phyloP scores from a whole-genome alignment of 2,888 invertebrate species.

The Eulithis prunata region DNA sequence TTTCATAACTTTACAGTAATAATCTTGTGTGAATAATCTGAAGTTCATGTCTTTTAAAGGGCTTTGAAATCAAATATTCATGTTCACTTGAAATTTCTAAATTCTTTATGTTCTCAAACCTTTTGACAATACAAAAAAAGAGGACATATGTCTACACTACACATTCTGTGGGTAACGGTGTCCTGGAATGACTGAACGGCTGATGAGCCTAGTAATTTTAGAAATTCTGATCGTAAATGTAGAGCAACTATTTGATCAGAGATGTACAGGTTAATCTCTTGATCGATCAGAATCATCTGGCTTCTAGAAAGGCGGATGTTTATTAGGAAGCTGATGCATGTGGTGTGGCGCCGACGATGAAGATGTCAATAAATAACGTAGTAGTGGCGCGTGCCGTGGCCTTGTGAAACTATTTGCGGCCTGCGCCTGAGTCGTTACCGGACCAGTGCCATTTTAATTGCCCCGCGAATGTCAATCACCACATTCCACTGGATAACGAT shows the following conservation, averaged over 20 bases:
- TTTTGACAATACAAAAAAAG: not conserved
- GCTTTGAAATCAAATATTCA: constrained; percentile 39
- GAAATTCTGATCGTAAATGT: constrained; percentile 14
- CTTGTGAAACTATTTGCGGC: constrained; percentile 77
- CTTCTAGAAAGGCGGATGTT: constrained; percentile 55
- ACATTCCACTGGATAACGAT: constrained; percentile 61
- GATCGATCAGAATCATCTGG: constrained; percentile 24
- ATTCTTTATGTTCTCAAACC: not conserved
- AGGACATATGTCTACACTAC: too few species aligned
- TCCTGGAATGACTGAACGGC: not conserved
- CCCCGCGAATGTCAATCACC: constrained; percentile 68
- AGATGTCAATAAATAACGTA: constrained; percentile 64
- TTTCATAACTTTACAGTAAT: constrained; percentile 55
- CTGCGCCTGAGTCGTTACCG: constrained; percentile 54
- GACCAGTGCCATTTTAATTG: constrained; percentile 65
- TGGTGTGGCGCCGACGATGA: constrained; percentile 54
- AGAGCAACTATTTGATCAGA: constrained; percentile 21
- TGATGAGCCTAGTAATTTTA: not conserved
- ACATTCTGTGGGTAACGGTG: too few species aligned
- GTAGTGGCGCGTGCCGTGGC: constrained; percentile 59
- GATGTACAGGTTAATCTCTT: constrained; percentile 24
- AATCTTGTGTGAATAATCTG: constrained; percentile 46
- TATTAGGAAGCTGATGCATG: constrained; percentile 48
- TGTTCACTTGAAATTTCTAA: constrained; percentile 7
- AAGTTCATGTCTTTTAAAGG: constrained; percentile 39